Evolutionary conservation across 2,888 invertebrate species (phyloP), one percentile per base, ranked within the genome.

Genomic region (Amphipyra tragopoginis): DNA sequence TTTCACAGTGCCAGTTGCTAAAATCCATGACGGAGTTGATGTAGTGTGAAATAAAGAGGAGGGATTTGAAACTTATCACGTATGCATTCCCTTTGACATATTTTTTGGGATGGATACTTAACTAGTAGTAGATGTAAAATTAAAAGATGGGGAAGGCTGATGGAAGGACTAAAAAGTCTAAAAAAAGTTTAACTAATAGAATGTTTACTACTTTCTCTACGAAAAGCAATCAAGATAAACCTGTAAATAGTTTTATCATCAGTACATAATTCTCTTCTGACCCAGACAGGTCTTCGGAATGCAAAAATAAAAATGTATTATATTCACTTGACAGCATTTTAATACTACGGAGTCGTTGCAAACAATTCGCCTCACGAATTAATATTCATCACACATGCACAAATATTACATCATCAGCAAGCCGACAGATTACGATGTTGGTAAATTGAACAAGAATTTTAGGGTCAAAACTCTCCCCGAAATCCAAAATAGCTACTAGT

Each of bases 391-490:
- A 69, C 50, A 54, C 33, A 54, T 49, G 47, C 48, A 55, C 64
- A 79, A 79, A 77, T 64, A 79, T 79, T 60, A 77, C 79, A 55
- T 79, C 68, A 76, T 29, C 49, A 3, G 21, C 21, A 21, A 21
- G 21, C 21, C 14, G n/a, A 7, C 11, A 1, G 5, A 13, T 39
- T 33, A 59, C 21, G 38, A 11, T 40, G 59, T 66, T 21, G 3
- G 21, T 21, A 21, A 3, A 38, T 64, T 45, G 8, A 15, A 11
- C 9, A 15, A 15, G 48, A n/a, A 29, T 29, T 29, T 29, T 5
- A 29, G 29, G 7, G 29, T 7, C 29, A 29, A 29, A 29, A 29
- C 29, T 7, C 4, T 29, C 7, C 0, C 7, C 29, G 29, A 29
- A 7, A 29, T 7, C 29, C 29, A 29, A 29, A 29, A 29, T 29